phyloP scores from a whole-genome alignment of 2,797 vertebrate species.

The Cirrhinus molitorella region DNA sequence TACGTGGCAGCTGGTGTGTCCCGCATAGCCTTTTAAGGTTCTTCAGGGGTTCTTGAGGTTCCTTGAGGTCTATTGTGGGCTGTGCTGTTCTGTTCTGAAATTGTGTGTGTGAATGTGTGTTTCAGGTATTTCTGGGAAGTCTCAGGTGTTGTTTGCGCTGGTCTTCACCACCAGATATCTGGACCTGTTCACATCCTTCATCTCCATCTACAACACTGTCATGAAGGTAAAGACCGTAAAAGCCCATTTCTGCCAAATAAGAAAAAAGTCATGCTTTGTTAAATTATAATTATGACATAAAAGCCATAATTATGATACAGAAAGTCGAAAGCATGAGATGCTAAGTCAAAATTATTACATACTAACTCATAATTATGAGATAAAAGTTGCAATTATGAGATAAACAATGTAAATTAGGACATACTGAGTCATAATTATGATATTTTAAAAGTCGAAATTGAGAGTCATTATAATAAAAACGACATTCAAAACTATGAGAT shows the following conservation, averaged over 20 bases:
- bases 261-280: not conserved
- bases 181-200: constrained; percentile 89
- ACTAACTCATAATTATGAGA: not conserved
- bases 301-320: too few species aligned
- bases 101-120: not conserved
- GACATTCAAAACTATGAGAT: not conserved
- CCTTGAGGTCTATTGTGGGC: not conserved
- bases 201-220: constrained; percentile 92
- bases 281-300: not conserved
- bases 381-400: not conserved
- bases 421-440: not conserved
- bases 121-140: constrained; percentile 96
- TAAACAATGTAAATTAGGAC: not conserved
- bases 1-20: constrained; percentile 19
- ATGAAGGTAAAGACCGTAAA: constrained; percentile 87
- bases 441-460: too few species aligned
- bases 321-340: not conserved
- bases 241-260: not conserved
- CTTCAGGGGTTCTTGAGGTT: too few species aligned
- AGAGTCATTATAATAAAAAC: too few species aligned
- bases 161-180: constrained; percentile 97
- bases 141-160: constrained; percentile 92
- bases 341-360: not conserved
- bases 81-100: not conserved
- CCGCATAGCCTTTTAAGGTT: not conserved